phyloP scores from a whole-genome alignment of 2,113 vertebrate genomes.

The Macheiramphus alcinus region DNA sequence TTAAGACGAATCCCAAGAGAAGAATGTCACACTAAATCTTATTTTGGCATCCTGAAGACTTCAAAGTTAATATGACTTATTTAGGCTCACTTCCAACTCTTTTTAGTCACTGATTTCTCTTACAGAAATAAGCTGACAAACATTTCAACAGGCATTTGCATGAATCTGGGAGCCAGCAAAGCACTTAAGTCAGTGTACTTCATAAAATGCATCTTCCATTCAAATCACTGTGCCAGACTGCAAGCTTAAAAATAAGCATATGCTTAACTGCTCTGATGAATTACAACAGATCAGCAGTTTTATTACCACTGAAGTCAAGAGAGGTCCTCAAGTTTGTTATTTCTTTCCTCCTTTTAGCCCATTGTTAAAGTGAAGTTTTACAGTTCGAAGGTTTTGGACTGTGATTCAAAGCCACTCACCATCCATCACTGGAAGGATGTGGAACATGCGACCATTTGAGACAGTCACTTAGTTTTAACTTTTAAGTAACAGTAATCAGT shows the following conservation, averaged over 20 bases:
- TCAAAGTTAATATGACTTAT: neutral
- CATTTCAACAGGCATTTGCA: neutral
- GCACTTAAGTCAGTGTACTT: conserved; percentile 11
- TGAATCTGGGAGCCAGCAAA: conserved; percentile 25
- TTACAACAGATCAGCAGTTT: neutral
- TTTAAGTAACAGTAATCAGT: neutral
- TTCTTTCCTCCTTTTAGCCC: neutral
- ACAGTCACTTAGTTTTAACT: neutral
- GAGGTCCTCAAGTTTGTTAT: neutral
- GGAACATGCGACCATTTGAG: neutral
- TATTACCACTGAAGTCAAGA: neutral
- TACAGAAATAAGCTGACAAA: neutral
- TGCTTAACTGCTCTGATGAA: neutral
- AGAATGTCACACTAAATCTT: neutral
- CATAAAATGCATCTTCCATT: neutral
- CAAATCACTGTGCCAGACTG: neutral
- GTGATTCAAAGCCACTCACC: neutral
- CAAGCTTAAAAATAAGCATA: neutral
- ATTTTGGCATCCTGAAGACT: neutral
- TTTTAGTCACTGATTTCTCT: neutral
- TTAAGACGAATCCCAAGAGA: neutral
- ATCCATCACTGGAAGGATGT: neutral
- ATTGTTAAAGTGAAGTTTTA: neutral
- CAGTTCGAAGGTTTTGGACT: neutral
- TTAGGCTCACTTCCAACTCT: neutral